A percentile compares a stretch with the other conserved stretches of the same genome.
Conservation (phyloP, 2,797 vertebrate species). For the Acrossocheilus wenchowensis region DNA sequence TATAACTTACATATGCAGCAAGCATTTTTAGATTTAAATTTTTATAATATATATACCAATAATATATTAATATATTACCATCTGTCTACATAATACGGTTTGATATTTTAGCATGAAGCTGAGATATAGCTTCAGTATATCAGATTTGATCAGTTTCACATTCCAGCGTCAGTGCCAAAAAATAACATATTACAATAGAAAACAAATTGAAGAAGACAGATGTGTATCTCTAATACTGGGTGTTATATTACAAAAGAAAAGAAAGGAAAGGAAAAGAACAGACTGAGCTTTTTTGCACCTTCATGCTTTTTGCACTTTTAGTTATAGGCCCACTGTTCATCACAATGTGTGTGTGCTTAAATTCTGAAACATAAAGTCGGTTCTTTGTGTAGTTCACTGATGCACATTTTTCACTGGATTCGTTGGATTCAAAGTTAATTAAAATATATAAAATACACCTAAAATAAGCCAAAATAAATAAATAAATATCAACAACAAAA, state of each 20-base stretch:
- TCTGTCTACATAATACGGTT: neutral
- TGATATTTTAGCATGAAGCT: conserved; percentile 13
- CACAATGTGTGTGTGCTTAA: neutral
- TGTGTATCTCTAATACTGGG: neutral
- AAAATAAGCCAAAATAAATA: neutral
- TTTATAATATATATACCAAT: too few relatives aligned
- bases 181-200: neutral
- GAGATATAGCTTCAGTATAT: neutral
- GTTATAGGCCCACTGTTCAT: neutral
- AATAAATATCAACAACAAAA: neutral
- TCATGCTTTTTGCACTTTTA: neutral
- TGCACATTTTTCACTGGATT: neutral
- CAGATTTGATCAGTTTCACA: neutral
- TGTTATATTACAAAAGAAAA: conserved; percentile 1
- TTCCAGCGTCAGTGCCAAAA: neutral
- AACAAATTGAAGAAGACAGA: neutral
- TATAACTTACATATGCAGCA: too few relatives aligned
- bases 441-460: neutral
- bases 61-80: neutral
- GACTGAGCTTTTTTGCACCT: neutral
- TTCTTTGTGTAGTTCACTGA: neutral
- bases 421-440: neutral
- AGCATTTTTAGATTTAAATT: too few relatives aligned
- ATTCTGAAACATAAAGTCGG: neutral
- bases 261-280: neutral